A percentile compares a stretch with the other conserved stretches of the same genome.
phyloP scores from a whole-genome alignment of 2,888 invertebrate species.

The Hymenopus coronatus region DNA sequence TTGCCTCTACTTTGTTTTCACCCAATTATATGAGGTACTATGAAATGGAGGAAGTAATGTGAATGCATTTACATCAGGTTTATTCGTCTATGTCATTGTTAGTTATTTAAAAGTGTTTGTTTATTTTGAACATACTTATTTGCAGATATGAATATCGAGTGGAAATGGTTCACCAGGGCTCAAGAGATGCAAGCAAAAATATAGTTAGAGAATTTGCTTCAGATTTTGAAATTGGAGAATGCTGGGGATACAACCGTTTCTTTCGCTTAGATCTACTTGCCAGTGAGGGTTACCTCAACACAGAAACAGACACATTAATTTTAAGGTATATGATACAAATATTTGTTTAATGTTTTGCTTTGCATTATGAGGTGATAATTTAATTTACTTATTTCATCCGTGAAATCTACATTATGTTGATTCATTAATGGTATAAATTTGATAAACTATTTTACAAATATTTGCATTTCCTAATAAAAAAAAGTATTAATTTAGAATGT shows the following conservation, averaged over 20 bases:
- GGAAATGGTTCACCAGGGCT: constrained; percentile 91
- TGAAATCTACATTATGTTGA: no score
- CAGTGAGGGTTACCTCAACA: constrained; percentile 86
- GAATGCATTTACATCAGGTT: neutral
- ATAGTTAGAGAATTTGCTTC: constrained; percentile 93
- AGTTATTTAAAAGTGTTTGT: neutral
- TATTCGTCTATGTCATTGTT: neutral
- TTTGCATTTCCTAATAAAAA: neutral
- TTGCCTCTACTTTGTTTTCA: neutral
- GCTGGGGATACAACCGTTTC: constrained; percentile 95
- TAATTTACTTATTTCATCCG: no score
- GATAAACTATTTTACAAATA: neutral
- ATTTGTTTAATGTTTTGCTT: neutral
- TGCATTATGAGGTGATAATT: neutral
- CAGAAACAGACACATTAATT: constrained; percentile 78
- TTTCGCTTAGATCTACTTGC: constrained; percentile 85
- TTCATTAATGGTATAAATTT: neutral
- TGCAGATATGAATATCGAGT: constrained; percentile 86
- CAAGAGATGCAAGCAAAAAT: constrained; percentile 78
- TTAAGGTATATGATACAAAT: constrained; percentile 55
- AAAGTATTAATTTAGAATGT: no score
- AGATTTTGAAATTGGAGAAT: constrained; percentile 94
- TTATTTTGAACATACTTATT: constrained; percentile 28
- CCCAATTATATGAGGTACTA: neutral
- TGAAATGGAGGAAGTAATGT: neutral